Evolutionary conservation across 2,888 invertebrate species (phyloP).

Genomic region (Pollenia angustigena): DNA sequence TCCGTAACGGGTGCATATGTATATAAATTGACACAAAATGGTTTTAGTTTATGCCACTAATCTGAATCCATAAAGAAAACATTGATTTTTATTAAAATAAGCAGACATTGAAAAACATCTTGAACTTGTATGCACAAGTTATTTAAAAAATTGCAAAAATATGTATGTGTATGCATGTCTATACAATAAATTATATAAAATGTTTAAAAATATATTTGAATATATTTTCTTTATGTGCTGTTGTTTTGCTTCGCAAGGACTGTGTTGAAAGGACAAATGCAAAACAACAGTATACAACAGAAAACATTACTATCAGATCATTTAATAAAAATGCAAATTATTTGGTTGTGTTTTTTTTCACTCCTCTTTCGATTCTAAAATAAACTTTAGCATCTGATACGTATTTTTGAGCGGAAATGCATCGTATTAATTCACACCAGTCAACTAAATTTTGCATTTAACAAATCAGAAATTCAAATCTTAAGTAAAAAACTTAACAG

Average conservation of each 20-base stretch:
- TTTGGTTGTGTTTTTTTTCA: slow-evolving; percentile 1
- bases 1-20: too few relatives aligned
- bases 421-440: slow-evolving; percentile 13
- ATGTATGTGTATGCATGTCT: not conserved
- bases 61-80: too few relatives aligned
- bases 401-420: slow-evolving; percentile 4
- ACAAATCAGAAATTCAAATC: slow-evolving; percentile 46
- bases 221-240: slow-evolving; percentile 5
- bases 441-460: slow-evolving; percentile 44
- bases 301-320: slow-evolving; percentile 39
- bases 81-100: slow-evolving; percentile 19
- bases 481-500: not conserved
- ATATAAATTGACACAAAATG: too few relatives aligned
- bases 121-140: not conserved
- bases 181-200: not conserved
- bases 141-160: slow-evolving; percentile 5
- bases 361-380: not conserved
- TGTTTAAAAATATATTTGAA: too few relatives aligned
- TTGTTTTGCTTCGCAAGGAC: not conserved
- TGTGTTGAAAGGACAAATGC: slow-evolving; percentile 21
- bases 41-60: too few relatives aligned
- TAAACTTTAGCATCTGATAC: slow-evolving; percentile 53
- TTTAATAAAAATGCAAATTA: slow-evolving; percentile 70
- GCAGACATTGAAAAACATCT: slow-evolving; percentile 22
- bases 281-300: not conserved